A percentile compares a stretch with the other conserved stretches of the same genome.
phyloP scores from a whole-genome alignment of 2,888 invertebrate genomes.

The Homarus gammarus region DNA sequence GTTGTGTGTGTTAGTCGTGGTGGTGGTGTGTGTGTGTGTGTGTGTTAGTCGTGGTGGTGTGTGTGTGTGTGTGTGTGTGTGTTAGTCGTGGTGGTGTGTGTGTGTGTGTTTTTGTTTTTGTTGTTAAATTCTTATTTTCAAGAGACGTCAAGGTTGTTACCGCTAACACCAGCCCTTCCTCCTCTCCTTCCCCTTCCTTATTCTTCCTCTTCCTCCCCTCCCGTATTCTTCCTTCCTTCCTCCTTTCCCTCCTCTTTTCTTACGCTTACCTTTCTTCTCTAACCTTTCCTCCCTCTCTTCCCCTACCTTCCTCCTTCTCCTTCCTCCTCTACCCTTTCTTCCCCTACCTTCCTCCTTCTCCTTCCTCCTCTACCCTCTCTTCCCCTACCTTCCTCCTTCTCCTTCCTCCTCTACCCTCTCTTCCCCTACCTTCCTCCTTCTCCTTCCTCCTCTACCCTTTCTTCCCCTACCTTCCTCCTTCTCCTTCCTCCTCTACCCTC shows the following conservation, averaged over 20 bases:
- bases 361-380: neutral
- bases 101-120: too few species aligned
- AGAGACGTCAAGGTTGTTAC: too few species aligned
- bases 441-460: neutral
- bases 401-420: conserved; percentile 1
- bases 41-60: too few species aligned
- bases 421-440: neutral
- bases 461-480: too few species aligned
- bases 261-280: too few species aligned
- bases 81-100: too few species aligned
- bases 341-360: too few species aligned
- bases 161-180: too few species aligned
- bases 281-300: neutral
- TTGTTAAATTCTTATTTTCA: too few species aligned
- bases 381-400: neutral
- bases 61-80: too few species aligned
- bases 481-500: neutral
- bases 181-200: neutral
- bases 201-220: neutral
- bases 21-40: too few species aligned
- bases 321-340: conserved; percentile 8
- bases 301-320: neutral
- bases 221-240: neutral
- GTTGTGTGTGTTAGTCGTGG: too few species aligned
- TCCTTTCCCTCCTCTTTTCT: conserved; percentile 4